Evolutionary conservation across 2,888 invertebrate species (phyloP), one percentile per base, ranked within the genome.

Genomic region (Hypomecis atomaria): DNA sequence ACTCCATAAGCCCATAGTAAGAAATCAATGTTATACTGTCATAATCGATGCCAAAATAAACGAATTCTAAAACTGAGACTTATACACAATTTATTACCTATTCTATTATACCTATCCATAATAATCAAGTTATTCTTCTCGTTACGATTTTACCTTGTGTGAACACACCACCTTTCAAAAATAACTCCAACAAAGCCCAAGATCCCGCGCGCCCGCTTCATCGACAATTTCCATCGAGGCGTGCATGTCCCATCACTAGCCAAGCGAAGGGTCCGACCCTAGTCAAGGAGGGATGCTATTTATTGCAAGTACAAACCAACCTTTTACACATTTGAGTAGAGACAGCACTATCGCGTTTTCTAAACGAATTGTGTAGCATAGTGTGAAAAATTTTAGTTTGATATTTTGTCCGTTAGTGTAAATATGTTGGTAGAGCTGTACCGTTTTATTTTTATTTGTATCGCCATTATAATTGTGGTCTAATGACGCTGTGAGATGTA

Each of bases 391-490:
- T 52, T 33, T 40, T 52, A 40, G 10, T 52, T 40, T 4, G 10
- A 6, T 42, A 4, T 7, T 23, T 52, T 52, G 37, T 8, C 8
- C 13, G 9, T 2, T 0, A 38, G 11, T 38, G 6, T 11, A 4
- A 4, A 37, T 9, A 13, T 13, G 10, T 33, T 52, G 23, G 13
- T 52, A 33, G 52, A 23, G 38, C 5, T 38, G 40, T 8, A 80
- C 79, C 84, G 84, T 79, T 87, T 86, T 89, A 88, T 88, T 90
- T 89, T 89, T 90, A 88, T 81, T 86, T 85, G 85, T 84, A 83
- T 82, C 78, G 74, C 78, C 79, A 78, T 82, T 84, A 84, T 89
- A 88, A 90, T 90, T 87, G 87, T 78, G 80, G 79, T 76, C 85
- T 89, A 89, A 89, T 89, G 86, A 87, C 84, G 81, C 70, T 60